Percentiles rank a stretch among this genome's conserved stretches.
phyloP scores from a whole-genome alignment of 2,888 invertebrate species.

The Brachypalpus laphriformis region DNA sequence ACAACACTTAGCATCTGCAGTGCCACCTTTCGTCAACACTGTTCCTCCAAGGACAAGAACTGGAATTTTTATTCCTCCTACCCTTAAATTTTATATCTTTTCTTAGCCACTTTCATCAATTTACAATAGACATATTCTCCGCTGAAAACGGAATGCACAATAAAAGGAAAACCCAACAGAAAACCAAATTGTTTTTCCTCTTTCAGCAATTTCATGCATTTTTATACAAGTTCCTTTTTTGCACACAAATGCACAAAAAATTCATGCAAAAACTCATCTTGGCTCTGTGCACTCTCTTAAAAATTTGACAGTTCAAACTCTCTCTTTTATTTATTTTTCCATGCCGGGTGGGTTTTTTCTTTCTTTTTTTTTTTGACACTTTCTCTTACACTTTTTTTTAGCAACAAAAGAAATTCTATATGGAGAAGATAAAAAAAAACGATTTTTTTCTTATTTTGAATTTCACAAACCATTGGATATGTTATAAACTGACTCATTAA shows the following conservation, averaged over 20 bases:
- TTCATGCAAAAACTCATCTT: background rate
- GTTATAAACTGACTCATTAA: slow-evolving; percentile 14
- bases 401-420: slow-evolving; percentile 44
- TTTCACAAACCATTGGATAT: slow-evolving; percentile 3
- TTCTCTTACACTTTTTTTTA: slow-evolving; percentile 51
- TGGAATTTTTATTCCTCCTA: slow-evolving; percentile 5
- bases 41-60: slow-evolving; percentile 29
- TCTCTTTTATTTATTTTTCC: slow-evolving; percentile 35
- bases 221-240: background rate
- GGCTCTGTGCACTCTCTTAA: slow-evolving; percentile 36
- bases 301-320: slow-evolving; percentile 30
- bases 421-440: background rate
- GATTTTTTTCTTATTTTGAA: background rate
- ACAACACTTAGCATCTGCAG: no score
- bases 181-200: background rate
- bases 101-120: slow-evolving; percentile 1
- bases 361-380: slow-evolving; percentile 49
- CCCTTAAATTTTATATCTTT: background rate
- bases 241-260: slow-evolving; percentile 32
- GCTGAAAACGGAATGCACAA: background rate
- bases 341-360: slow-evolving; percentile 33
- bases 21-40: background rate
- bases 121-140: background rate
- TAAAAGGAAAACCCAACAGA: background rate
- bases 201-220: slow-evolving; percentile 1